A percentile compares a stretch with the other conserved stretches of the same genome.
Evolutionary conservation across 2,888 invertebrate species (phyloP).

Genomic region (Notocelia uddmanniana): DNA sequence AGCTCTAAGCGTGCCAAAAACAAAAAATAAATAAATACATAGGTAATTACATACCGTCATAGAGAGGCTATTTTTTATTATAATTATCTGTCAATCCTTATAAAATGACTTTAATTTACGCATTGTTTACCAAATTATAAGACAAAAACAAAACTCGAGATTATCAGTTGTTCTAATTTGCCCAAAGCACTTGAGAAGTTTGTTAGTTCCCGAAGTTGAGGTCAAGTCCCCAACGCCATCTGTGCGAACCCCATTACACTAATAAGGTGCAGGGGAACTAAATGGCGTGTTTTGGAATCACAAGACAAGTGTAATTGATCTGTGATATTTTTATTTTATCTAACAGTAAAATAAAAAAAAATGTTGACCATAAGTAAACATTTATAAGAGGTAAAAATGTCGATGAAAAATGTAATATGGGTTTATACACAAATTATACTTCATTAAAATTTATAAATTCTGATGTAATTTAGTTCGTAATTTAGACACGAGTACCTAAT

Average conservation of each 20-base stretch:
- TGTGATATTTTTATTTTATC: conserved; percentile 19
- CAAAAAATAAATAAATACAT: background rate
- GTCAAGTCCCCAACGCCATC: conserved; percentile 44
- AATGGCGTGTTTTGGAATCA: conserved; percentile 12
- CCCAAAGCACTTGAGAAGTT: conserved; percentile 41
- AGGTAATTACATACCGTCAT: background rate
- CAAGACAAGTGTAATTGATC: background rate
- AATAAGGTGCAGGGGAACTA: conserved; percentile 20
- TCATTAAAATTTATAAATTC: too few species aligned
- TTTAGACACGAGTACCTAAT: too few species aligned
- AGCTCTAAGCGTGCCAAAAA: too few species aligned
- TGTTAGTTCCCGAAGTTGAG: conserved; percentile 43
- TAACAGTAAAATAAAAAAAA: background rate
- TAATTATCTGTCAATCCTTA: background rate
- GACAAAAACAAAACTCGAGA: conserved; percentile 31
- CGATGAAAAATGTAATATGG: too few species aligned
- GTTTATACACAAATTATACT: too few species aligned
- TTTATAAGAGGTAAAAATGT: too few species aligned
- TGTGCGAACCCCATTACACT: conserved; percentile 38
- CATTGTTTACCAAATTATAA: conserved; percentile 4
- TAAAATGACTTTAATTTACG: background rate
- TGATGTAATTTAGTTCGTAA: too few species aligned
- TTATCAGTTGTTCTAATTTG: conserved; percentile 38
- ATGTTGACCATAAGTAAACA: too few species aligned
- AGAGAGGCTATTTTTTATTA: background rate